phyloP scores from a whole-genome alignment of 1,140 invertebrate genomes.

The Drosophila tani region DNA sequence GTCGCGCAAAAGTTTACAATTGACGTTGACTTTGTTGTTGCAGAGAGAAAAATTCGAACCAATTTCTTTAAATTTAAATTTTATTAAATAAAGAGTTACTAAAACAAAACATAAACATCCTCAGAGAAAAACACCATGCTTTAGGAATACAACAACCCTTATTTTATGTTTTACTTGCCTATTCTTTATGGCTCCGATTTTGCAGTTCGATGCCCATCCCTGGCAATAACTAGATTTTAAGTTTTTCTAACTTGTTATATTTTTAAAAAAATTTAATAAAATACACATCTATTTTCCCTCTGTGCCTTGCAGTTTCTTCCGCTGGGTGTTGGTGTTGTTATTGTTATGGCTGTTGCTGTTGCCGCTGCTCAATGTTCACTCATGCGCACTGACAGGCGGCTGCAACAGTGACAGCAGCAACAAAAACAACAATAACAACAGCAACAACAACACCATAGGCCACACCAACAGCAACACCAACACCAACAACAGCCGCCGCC shows the following conservation, averaged over 20 bases:
- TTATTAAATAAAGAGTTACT: not conserved
- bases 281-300: not conserved
- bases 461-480: conserved; percentile 27
- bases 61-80: too few relatives aligned
- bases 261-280: not conserved
- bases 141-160: not conserved
- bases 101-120: not conserved
- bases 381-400: conserved; percentile 75
- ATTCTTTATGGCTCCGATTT: too few relatives aligned
- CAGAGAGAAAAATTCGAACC: not conserved
- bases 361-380: conserved; percentile 72
- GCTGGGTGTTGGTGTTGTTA: conserved; percentile 30
- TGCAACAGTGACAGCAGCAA: conserved; percentile 48
- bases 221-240: not conserved
- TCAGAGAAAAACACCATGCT: not conserved
- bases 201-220: too few relatives aligned
- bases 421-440: conserved; percentile 30
- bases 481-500: conserved; percentile 27
- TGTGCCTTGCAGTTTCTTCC: conserved; percentile 15
- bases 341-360: conserved; percentile 31
- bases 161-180: too few relatives aligned
- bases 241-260: not conserved
- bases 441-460: conserved; percentile 23
- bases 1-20: conserved; percentile 75
- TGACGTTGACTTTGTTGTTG: conserved; percentile 53